Base-by-base conservation (phyloP, 2,888 invertebrate species). In the Lydus trimaculatus region DNA sequence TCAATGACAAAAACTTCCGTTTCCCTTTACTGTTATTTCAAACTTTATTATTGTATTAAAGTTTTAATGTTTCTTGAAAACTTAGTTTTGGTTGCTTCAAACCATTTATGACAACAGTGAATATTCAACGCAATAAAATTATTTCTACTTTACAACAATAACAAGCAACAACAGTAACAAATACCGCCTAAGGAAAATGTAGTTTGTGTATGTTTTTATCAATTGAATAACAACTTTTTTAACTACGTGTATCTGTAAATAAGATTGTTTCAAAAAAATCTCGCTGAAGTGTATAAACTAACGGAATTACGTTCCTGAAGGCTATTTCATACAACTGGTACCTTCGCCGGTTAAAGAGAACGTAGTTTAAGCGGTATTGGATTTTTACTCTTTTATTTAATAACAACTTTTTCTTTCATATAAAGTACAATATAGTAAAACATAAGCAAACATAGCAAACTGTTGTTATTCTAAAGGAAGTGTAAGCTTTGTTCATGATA, bases 61-160 rank as follows among this genome's bases (percentile, higher is more conserved):
- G 65, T 65, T 65, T 66, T 39, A 63, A 58, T 56, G 63, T 67
- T 67, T 63, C 62, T 52, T 63, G 31, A 59, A 58, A 33, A 60
- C 31, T 48, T 58, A 63, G 66, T 63, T 67, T 63, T 23, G 56
- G 61, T 67, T 63, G 59, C 61, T 59, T 67, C 63, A 60, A 58
- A 59, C 43, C 39, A 60, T 58, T 39, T 36, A 66, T 61, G 60
- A 62, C 62, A 58, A 62, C 61, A 66, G 58, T 13, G 60, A 65
- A 61, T 65, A 61, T 65, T 56, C 48, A 52, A 43, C 28, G 36
- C 56, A 61, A 61, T 56, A 61, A 61, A 61, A 61, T 65, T 56
- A 66, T 66, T 61, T 58, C 62, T 59, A 31, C 31, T 36, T 56
- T 56, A 25, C 20, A 25, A 56, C 15, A 25, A 56, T 25, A 56